Evolutionary conservation across 2,797 vertebrate species (phyloP).

Genomic region (Sebastes minor): DNA sequence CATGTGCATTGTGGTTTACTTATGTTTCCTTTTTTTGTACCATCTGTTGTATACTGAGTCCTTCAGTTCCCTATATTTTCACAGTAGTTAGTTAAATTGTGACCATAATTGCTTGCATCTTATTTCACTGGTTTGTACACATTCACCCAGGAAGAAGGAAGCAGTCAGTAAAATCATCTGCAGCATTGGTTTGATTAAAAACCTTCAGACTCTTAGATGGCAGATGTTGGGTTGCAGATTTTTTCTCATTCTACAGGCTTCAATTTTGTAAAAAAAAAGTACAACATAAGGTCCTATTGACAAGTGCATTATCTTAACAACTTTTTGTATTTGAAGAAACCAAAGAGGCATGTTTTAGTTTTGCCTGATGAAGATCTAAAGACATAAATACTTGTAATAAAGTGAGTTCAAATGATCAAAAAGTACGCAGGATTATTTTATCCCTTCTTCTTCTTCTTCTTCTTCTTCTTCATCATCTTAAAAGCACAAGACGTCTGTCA

Average conservation of each 20-base stretch:
- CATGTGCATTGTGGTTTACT: neutral
- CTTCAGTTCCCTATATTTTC: neutral
- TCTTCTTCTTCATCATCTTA: neutral
- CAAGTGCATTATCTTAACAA: too few species aligned
- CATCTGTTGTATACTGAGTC: neutral
- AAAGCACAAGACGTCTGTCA: neutral
- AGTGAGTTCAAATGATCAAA: neutral
- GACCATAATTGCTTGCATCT: neutral
- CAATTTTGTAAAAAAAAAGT: too few species aligned
- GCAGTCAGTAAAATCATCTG: neutral
- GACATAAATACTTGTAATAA: neutral
- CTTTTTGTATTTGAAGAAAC: too few species aligned
- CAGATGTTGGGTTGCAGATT: neutral
- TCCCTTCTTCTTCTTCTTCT: neutral
- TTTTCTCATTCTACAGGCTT: neutral
- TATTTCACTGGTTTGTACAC: neutral
- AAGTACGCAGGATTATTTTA: neutral
- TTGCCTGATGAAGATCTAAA: neutral
- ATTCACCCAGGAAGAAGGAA: neutral
- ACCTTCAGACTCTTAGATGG: neutral
- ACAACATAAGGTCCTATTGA: too few species aligned
- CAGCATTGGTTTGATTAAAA: neutral
- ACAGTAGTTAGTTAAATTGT: neutral
- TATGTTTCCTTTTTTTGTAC: neutral
- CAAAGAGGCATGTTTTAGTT: neutral